These are phyloP conservation scores for Bombus confusus DNA, from an alignment of 1,140 invertebrate genomes.

Conservation along the genomic window DNA sequence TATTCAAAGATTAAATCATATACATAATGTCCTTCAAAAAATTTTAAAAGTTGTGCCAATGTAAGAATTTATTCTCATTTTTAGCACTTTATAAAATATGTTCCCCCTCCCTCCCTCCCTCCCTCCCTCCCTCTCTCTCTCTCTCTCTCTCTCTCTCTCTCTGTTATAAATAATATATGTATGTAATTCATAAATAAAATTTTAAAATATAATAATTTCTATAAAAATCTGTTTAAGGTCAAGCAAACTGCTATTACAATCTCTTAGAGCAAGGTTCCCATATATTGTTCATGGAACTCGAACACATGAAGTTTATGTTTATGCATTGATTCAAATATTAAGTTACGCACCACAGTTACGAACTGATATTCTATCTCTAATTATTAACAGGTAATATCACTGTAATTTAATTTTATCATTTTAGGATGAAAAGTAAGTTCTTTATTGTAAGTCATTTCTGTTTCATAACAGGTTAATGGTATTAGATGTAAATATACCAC, in stretches of 20 bases:
- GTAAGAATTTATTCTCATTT: constrained; percentile 80
- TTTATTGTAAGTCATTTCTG: background rate
- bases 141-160: too few relatives aligned
- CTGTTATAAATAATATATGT: background rate
- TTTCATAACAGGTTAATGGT: constrained; percentile 83
- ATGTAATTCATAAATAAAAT: constrained; percentile 24
- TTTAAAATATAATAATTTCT: constrained; percentile 48
- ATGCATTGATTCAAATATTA: constrained; percentile 86
- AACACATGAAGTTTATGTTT: constrained; percentile 85
- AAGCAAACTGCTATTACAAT: constrained; percentile 81
- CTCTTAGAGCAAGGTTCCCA: constrained; percentile 85
- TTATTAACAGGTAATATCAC: constrained; percentile 85
- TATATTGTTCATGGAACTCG: constrained; percentile 84
- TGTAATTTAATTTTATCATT: constrained; percentile 35
- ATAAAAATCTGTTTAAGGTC: constrained; percentile 81
- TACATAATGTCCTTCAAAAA: constrained; percentile 83
- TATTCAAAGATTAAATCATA: constrained; percentile 80
- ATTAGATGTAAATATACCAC: constrained; percentile 87
- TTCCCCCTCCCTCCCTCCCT: too few relatives aligned
- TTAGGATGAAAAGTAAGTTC: constrained; percentile 30
- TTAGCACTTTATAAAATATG: constrained; percentile 2
- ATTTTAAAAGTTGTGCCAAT: constrained; percentile 85
- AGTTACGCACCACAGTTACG: constrained; percentile 85
- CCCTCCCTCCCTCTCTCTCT: too few relatives aligned
- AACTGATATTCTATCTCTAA: constrained; percentile 85